Base-by-base conservation (phyloP, 2,888 invertebrate genomes). In the Acleris sparsana region DNA sequence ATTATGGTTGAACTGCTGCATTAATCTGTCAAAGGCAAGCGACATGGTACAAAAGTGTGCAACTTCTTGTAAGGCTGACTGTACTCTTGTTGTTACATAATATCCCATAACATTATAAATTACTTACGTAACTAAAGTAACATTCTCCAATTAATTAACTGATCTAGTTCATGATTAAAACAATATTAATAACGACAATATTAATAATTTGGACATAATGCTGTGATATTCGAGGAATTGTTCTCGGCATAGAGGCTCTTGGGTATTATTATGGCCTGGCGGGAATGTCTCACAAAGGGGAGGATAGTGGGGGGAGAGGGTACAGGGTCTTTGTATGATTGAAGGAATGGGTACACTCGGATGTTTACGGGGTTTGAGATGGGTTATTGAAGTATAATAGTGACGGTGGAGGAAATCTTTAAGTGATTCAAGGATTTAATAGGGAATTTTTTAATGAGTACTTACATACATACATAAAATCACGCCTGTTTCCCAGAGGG, bases 201-300 rank as follows among this genome's bases (percentile, higher is more conserved):
- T 60, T 60, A 64, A 60, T 60, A 60, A 60, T 60, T 55, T 60
- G 55, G 55, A 60, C 49, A 65, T 55, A 60, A 56, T 43, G 18
- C 48, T 52, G 48, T 46, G 39, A 52, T 65, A 65, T 51, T 49
- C 22, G 18, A 51, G 64, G 59, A 64, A 64, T 64, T 64, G 64
- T 60, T 59, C 44, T 51, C 51, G 22, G 44, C 60, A 61, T 65
- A 51, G 51, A 61, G 55, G 51, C 51, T 29, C 51, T 51, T 18
- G 59, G 25, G 55, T 20, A 64, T 64, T 48, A 65, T 60, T 43
- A 49, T 48, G 25, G 55, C 11, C 65, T 44, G 51, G 7, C 18
- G 65, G 51, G 65, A 65, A 60, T 65, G 65, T 18, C 51, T 60
- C 51, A 65, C 55, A 65, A 64, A 64, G 59, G 43, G 49, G 16